A percentile compares a stretch with the other conserved stretches of the same genome.
phyloP scores from a whole-genome alignment of 1,140 invertebrate species.

The Hycleus cichorii region DNA sequence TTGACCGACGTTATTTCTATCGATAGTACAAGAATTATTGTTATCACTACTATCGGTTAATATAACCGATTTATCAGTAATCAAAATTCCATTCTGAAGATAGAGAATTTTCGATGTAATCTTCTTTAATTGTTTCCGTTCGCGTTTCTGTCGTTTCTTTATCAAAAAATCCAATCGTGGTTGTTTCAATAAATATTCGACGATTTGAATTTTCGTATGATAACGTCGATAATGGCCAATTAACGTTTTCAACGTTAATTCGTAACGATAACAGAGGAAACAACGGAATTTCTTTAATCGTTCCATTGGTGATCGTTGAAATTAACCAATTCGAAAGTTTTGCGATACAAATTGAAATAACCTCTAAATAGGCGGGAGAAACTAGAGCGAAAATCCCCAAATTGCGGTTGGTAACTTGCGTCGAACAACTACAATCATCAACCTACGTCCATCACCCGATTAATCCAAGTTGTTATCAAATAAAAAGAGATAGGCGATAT shows the following conservation, averaged over 20 bases:
- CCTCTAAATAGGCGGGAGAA: no score
- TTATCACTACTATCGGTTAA: background rate
- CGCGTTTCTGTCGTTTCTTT: background rate
- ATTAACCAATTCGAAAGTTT: background rate
- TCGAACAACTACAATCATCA: no score
- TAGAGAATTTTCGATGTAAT: background rate
- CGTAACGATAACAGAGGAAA: background rate
- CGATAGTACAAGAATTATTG: background rate
- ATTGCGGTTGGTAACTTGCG: no score
- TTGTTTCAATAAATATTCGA: background rate
- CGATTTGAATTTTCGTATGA: constrained; percentile 8
- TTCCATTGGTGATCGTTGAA: no score
- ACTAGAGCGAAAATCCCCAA: no score
- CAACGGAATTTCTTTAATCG: background rate
- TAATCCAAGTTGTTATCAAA: no score
- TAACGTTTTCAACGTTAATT: constrained; percentile 4
- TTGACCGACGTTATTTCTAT: no score
- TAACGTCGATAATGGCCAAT: background rate
- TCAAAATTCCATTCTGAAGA: background rate
- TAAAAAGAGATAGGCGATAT: no score
- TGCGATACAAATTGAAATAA: no score
- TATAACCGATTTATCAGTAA: background rate
- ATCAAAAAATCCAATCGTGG: no score
- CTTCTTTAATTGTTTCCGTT: background rate
- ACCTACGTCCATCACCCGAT: no score